These are phyloP conservation scores for Anticlea derivata DNA, from an alignment of 2,888 invertebrate genomes.

Conservation along the genomic window DNA sequence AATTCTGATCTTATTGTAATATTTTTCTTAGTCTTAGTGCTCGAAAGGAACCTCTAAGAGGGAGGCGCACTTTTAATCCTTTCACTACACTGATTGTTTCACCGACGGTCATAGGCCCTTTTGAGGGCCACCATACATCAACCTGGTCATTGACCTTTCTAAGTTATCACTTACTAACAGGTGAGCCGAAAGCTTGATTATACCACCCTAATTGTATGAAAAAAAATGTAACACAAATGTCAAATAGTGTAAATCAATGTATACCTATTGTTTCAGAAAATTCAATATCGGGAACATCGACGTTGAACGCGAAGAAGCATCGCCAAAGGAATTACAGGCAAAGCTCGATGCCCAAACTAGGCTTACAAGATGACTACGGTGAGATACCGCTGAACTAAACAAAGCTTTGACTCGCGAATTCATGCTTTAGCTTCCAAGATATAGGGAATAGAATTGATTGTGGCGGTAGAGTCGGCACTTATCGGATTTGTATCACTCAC, in stretches of 20 bases:
- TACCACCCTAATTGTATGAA: too few relatives aligned
- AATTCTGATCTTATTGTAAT: too few relatives aligned
- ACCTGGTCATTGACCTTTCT: too few relatives aligned
- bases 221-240: too few relatives aligned
- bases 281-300: slow-evolving; percentile 78
- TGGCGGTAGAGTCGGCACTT: not conserved
- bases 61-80: too few relatives aligned
- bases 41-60: too few relatives aligned
- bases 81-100: too few relatives aligned
- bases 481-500: slow-evolving; percentile 19
- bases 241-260: not conserved
- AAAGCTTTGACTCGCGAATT: not conserved
- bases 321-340: slow-evolving; percentile 77
- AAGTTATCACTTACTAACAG: too few relatives aligned
- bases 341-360: slow-evolving; percentile 81
- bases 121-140: too few relatives aligned
- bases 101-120: too few relatives aligned
- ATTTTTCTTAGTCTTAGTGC: too few relatives aligned
- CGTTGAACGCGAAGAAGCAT: slow-evolving; percentile 74
- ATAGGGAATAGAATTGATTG: slow-evolving; percentile 9
- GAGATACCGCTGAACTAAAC: slow-evolving; percentile 39
- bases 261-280: slow-evolving; percentile 63
- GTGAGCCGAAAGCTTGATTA: too few relatives aligned
- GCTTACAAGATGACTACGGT: slow-evolving; percentile 77
- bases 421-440: not conserved